Conservation (phyloP, 2,113 vertebrate species). For the Gnathonemus longibarbis region DNA sequence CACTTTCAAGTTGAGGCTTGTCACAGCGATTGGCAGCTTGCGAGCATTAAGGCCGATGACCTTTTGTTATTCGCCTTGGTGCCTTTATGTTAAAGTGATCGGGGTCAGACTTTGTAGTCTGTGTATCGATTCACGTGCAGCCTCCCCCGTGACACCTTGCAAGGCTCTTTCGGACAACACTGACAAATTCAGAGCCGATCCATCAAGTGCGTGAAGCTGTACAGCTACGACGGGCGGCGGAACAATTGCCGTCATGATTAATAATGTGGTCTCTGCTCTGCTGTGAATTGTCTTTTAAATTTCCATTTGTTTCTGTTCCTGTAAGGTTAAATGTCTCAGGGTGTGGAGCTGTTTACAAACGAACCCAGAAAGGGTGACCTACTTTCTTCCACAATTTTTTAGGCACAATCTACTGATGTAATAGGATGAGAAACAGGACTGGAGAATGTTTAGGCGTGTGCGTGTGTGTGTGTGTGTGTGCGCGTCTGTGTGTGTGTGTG, state of each 20-base stretch:
- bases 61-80: not conserved
- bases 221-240: not conserved
- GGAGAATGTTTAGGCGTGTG: not conserved
- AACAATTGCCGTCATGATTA: not conserved
- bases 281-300: conserved; percentile 15
- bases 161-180: not conserved
- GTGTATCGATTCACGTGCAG: not conserved
- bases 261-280: not conserved
- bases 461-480: not conserved
- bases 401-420: not conserved
- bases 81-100: not conserved
- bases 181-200: not conserved
- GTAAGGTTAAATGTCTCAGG: conserved; percentile 16
- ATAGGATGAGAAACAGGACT: not conserved
- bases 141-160: not conserved
- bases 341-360: conserved; percentile 19
- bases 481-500: not conserved
- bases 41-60: not conserved
- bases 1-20: not conserved
- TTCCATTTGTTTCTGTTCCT: conserved; percentile 12
- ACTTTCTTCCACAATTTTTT: conserved; percentile 11
- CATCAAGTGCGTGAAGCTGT: not conserved
- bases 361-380: conserved; percentile 9
- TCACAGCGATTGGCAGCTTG: not conserved
- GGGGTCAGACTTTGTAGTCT: not conserved